Percentiles rank a stretch among this genome's conserved stretches.
Evolutionary conservation across 2,888 invertebrate species (phyloP).

Genomic region (Drosophila kanekoi): DNA sequence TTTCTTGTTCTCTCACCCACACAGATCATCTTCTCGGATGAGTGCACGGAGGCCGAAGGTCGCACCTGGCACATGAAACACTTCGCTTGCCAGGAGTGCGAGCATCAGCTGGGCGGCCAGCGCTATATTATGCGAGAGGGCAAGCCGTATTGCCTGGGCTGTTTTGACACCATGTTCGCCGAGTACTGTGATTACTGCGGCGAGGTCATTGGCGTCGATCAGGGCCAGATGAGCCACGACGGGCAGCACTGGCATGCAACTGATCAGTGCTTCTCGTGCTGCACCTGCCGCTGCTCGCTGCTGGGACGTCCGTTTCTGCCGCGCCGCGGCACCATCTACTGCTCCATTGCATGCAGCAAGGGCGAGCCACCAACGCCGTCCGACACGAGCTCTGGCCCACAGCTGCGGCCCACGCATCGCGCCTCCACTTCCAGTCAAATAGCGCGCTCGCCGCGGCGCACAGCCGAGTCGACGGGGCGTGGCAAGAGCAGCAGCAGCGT

Average conservation of each 20-base stretch:
- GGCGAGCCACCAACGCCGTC: constrained; percentile 95
- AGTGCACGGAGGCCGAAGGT: constrained; percentile 99
- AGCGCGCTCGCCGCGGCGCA: constrained; percentile 85
- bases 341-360: constrained; percentile 97
- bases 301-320: constrained; percentile 96
- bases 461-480: constrained; percentile 73
- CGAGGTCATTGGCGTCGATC: constrained; percentile 97
- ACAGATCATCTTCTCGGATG: constrained; percentile 98
- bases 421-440: constrained; percentile 85
- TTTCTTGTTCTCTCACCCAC: not conserved
- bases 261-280: constrained; percentile 96
- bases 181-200: constrained; percentile 99
- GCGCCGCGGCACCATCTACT: constrained; percentile 95
- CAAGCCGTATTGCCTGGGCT: constrained; percentile 96
- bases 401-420: constrained; percentile 86
- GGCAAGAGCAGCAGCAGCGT: constrained; percentile 59
- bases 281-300: constrained; percentile 90
- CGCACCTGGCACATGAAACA: constrained; percentile 99
- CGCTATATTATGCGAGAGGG: constrained; percentile 98
- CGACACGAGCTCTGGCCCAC: constrained; percentile 90
- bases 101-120: constrained; percentile 97
- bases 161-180: constrained; percentile 98
- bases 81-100: constrained; percentile 98
- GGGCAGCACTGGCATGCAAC: constrained; percentile 99
- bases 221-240: constrained; percentile 99